phyloP scores from a whole-genome alignment of 2,113 vertebrate species.

The Thamnaconus septentrionalis region DNA sequence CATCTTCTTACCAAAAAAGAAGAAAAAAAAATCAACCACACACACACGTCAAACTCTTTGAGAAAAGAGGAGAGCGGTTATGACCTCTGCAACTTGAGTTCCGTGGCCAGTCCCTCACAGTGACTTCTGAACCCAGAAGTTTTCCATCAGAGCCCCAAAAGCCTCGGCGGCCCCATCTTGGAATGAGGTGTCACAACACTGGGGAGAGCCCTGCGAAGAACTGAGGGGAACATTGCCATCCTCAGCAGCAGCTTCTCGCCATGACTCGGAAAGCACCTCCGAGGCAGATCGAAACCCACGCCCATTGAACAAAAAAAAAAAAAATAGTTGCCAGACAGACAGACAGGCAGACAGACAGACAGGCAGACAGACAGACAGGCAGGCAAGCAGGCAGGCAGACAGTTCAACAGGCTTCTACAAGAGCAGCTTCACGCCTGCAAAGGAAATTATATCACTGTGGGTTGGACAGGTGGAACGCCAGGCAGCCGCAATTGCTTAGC shows the following conservation, averaged over 20 bases:
- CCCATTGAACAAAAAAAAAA: conserved; percentile 21
- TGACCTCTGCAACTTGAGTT: conserved; percentile 42
- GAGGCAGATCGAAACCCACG: conserved; percentile 62
- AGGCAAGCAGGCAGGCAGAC: too few species aligned
- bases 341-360: too few species aligned
- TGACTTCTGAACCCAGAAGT: conserved; percentile 52
- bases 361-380: too few species aligned
- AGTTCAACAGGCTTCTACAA: neutral
- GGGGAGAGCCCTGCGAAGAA: conserved; percentile 60
- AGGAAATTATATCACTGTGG: neutral
- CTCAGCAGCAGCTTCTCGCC: conserved; percentile 23
- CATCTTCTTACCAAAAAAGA: too few species aligned
- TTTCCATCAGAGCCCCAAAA: conserved; percentile 48
- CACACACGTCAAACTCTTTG: too few species aligned
- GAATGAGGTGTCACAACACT: conserved; percentile 60
- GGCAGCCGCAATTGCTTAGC: conserved; percentile 1
- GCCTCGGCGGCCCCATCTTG: conserved; percentile 31
- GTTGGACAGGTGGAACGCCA: conserved; percentile 2
- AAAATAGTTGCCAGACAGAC: neutral
- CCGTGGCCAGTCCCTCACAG: conserved; percentile 59
- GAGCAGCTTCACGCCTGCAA: neutral
- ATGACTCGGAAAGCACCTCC: conserved; percentile 61
- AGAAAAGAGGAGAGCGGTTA: too few species aligned
- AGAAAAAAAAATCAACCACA: too few species aligned
- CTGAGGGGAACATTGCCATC: conserved; percentile 52